phyloP scores from a whole-genome alignment of 1,140 invertebrate species.

The Papilio machaon region DNA sequence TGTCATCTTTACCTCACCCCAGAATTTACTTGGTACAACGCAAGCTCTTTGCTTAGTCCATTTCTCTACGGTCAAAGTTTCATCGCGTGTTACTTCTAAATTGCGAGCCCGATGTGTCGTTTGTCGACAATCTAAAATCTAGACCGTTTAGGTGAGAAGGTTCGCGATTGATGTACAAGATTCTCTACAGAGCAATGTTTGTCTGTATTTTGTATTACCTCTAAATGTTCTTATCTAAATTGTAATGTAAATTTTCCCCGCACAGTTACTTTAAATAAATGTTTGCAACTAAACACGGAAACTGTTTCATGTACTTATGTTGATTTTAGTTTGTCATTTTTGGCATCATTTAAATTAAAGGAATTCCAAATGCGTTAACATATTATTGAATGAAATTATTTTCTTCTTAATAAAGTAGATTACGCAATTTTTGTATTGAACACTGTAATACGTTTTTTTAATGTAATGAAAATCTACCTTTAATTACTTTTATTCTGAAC shows the following conservation, averaged over 20 bases:
- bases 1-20: not conserved
- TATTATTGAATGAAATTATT: too few relatives aligned
- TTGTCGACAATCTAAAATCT: conserved; percentile 25
- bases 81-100: conserved; percentile 16
- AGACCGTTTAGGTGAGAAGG: conserved; percentile 3
- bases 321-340: not conserved
- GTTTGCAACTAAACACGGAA: not conserved
- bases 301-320: not conserved
- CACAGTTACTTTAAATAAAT: not conserved
- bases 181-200: not conserved
- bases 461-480: too few relatives aligned
- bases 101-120: conserved; percentile 3
- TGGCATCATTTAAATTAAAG: not conserved
- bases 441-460: too few relatives aligned
- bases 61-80: not conserved
- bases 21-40: too few relatives aligned
- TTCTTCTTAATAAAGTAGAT: too few relatives aligned
- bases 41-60: not conserved
- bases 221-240: not conserved
- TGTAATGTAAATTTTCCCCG: not conserved
- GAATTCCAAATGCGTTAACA: too few relatives aligned
- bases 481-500: too few relatives aligned
- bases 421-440: too few relatives aligned
- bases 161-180: conserved; percentile 2
- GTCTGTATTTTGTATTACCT: not conserved